Conservation (phyloP, 2,113 vertebrate species). For the Prionailurus bengalensis region DNA sequence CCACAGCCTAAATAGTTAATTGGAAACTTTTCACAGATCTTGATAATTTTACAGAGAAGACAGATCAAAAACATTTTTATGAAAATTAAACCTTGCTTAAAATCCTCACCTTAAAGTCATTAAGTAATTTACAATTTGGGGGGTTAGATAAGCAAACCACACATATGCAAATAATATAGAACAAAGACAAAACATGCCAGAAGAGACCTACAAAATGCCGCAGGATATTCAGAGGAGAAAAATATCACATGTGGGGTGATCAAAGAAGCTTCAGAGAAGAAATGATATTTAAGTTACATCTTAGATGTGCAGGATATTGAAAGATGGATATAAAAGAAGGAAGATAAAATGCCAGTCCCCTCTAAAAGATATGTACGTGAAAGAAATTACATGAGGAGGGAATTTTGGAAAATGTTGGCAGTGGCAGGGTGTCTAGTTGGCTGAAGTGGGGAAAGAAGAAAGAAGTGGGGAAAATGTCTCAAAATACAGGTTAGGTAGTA, state of each 20-base stretch:
- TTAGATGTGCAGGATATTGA: neutral
- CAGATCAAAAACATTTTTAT: neutral
- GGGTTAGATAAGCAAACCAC: neutral
- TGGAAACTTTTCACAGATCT: neutral
- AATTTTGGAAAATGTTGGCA: neutral
- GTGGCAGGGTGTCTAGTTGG: neutral
- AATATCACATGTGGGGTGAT: neutral
- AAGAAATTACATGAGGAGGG: neutral
- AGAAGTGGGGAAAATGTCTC: neutral
- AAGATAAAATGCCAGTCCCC: neutral
- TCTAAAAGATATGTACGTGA: neutral
- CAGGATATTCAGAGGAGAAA: neutral
- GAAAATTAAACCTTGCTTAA: neutral
- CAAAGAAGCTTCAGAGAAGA: neutral
- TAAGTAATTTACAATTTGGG: neutral
- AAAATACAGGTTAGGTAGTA: neutral
- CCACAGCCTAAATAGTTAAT: neutral
- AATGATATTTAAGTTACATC: neutral
- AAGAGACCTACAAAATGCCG: neutral
- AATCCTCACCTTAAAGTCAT: neutral
- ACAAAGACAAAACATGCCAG: neutral
- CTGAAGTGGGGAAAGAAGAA: neutral
- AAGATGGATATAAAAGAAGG: neutral
- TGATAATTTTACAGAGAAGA: slow-evolving; percentile 36
- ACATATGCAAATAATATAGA: neutral